These are phyloP conservation scores for Myiotriccus ornatus DNA, from an alignment of 2,797 vertebrate species.

Conservation along the genomic window DNA sequence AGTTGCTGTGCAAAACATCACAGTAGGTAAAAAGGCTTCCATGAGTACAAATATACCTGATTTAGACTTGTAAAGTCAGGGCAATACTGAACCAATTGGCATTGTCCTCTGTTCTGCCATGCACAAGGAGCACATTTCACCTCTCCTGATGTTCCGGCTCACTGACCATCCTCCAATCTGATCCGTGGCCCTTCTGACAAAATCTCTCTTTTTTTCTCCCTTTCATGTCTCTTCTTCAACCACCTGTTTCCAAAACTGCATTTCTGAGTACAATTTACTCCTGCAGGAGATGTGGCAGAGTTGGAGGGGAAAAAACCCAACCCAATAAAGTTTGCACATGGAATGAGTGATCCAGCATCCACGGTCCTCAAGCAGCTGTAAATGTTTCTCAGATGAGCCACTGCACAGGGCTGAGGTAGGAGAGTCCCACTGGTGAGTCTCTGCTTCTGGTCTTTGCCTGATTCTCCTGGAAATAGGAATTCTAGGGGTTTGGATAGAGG, in stretches of 20 bases:
- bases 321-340: background rate
- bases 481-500: background rate
- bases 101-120: background rate
- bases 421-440: background rate
- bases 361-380: background rate
- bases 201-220: background rate
- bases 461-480: background rate
- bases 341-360: background rate
- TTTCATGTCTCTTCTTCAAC: background rate
- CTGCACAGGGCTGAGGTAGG: background rate
- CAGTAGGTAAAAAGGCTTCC: background rate
- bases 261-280: background rate
- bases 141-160: background rate
- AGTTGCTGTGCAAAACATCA: background rate
- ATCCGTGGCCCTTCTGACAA: background rate
- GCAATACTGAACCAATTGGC: background rate
- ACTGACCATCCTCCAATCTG: background rate
- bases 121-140: fast-evolving
- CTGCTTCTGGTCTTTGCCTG: background rate
- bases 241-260: background rate
- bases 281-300: background rate
- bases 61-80: background rate
- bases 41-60: background rate
- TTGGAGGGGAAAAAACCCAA: background rate
- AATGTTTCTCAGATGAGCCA: background rate